Evolutionary conservation across 1,140 invertebrate species (phyloP), one percentile per base, ranked within the genome.

Genomic region (Brachionus angularis): DNA sequence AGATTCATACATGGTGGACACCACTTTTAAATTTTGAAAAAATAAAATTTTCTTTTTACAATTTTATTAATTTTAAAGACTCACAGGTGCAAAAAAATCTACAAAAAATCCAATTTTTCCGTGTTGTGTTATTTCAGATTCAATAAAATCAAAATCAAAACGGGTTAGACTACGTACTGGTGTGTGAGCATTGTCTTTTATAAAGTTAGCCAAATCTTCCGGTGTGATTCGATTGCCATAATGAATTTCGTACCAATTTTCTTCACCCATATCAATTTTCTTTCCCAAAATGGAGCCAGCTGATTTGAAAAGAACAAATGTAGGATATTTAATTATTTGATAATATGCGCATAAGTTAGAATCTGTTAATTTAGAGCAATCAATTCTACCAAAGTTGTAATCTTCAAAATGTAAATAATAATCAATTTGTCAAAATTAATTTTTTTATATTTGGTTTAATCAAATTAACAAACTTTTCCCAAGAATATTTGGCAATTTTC

Each of bases 1-100:
- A 90, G 81, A 70, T 83, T 82, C 79, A 88, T 85, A 77, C 89
- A 91, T 0, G 89, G 89, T n/a, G 88, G 88, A 81, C 89, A 91
- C 87, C 88, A 89, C 74, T 58, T 16, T 5, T 39, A 53, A 5
- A 50, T 29, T 83, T 73, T 16, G 64, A 72, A 44, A 42, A 42
- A 42, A 42, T 14, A 42, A 42, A 42, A 42, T 42, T 42, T 42
- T 14, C 8, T 12, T 3, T 44, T 8, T 69, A 5, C 33, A 5
- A 34, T 5, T 5, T 52, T 3, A 44, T 34, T 34, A 34, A 34
- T 34, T 34, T 34, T 12, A 18, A 25, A 12, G 2, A 39, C 34
- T 58, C 39, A 58, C 53, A 8, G 89, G 89, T 3, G 88, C 87
- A 81, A 88, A 89, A 83, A 89, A 90, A 76, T 90, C 88, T 27